Evolutionary conservation across 2,113 vertebrate species (phyloP).

Genomic region (Aegotheles bennettii): DNA sequence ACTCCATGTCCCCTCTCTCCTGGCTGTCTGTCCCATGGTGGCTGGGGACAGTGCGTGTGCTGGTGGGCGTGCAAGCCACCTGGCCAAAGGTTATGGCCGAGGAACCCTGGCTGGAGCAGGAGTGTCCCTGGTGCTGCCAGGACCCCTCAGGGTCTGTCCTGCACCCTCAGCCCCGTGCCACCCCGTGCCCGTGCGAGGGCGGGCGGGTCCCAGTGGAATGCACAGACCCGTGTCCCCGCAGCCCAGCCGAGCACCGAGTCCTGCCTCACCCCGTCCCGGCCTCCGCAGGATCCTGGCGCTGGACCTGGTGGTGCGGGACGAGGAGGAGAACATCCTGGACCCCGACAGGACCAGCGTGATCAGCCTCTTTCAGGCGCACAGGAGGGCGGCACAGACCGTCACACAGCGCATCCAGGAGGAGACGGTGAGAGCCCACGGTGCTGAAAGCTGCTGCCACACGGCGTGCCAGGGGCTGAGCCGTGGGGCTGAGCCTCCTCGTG

Average conservation of each 20-base stretch:
- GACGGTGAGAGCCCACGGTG: background rate
- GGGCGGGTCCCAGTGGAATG: accelerated
- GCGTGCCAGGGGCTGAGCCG: accelerated
- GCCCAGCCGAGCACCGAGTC: background rate
- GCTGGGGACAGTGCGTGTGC: background rate
- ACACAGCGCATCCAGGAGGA: slow-evolving; percentile 48
- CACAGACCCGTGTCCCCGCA: accelerated
- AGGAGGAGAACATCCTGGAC: slow-evolving; percentile 61
- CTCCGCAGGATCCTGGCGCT: slow-evolving; percentile 8
- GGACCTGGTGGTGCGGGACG: slow-evolving; percentile 62
- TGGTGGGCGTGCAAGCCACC: background rate
- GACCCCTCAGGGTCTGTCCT: background rate
- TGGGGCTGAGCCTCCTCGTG: background rate
- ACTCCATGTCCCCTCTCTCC: background rate
- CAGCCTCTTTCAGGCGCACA: slow-evolving; percentile 61
- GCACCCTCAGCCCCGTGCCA: background rate
- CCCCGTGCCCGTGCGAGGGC: accelerated
- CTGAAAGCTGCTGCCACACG: accelerated
- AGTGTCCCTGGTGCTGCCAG: background rate
- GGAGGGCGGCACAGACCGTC: background rate
- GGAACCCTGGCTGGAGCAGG: background rate
- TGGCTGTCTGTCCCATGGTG: background rate
- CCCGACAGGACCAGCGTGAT: slow-evolving; percentile 51
- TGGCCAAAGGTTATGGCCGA: accelerated
- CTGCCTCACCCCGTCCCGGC: accelerated